These are phyloP conservation scores for Drosophila bocki DNA, from an alignment of 1,140 invertebrate genomes.

Conservation along the genomic window DNA sequence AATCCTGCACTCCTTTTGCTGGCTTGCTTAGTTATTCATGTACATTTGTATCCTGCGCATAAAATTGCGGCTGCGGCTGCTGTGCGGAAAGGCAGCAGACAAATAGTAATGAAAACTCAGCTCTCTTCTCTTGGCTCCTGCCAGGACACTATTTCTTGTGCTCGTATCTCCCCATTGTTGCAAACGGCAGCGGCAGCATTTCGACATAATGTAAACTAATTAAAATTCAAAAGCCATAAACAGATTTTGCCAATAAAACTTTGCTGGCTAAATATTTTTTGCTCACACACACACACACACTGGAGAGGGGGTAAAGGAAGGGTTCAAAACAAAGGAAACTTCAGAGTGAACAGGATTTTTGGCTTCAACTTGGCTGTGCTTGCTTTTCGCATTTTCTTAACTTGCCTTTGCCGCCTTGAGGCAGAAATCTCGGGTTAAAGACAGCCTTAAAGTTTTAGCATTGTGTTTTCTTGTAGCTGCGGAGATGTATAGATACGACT, in stretches of 20 bases:
- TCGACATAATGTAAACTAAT: slow-evolving; percentile 85
- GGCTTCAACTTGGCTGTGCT: slow-evolving; percentile 37
- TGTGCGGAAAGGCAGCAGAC: slow-evolving; percentile 84
- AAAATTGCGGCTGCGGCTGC: slow-evolving; percentile 83
- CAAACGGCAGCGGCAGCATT: slow-evolving; percentile 64
- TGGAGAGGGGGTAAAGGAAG: not conserved
- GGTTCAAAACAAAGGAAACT: slow-evolving; percentile 75
- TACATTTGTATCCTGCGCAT: slow-evolving; percentile 83
- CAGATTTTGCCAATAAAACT: slow-evolving; percentile 85
- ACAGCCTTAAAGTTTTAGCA: slow-evolving; percentile 58
- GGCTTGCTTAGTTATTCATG: slow-evolving; percentile 79
- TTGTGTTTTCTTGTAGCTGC: slow-evolving; percentile 62
- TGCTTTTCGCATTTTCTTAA: slow-evolving; percentile 30
- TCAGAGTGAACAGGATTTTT: slow-evolving; percentile 47
- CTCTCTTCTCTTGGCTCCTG: slow-evolving; percentile 38
- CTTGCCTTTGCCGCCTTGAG: slow-evolving; percentile 27
- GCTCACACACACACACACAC: slow-evolving; percentile 51
- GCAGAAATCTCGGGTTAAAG: slow-evolving; percentile 58
- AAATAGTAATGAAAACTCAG: slow-evolving; percentile 83
- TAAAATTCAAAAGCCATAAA: slow-evolving; percentile 85
- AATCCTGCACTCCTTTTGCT: slow-evolving; percentile 34
- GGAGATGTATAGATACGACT: slow-evolving; percentile 51
- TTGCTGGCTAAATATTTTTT: slow-evolving; percentile 84
- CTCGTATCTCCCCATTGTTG: slow-evolving; percentile 51
- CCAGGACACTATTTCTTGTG: slow-evolving; percentile 73